Conservation (phyloP, 2,113 vertebrate genomes). For the Lophochroa leadbeateri region DNA sequence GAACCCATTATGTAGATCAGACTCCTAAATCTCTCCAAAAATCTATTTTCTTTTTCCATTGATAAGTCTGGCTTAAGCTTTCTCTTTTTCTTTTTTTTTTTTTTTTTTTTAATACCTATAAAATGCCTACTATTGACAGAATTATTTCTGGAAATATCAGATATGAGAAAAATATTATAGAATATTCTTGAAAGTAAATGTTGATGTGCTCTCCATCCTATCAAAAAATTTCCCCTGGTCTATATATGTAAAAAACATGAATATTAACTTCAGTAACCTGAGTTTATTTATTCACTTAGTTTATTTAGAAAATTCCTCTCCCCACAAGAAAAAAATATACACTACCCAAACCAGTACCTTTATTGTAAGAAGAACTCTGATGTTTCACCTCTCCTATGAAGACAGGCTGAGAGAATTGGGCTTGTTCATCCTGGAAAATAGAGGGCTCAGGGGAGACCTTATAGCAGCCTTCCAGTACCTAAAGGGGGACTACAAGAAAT, state of each 20-base stretch:
- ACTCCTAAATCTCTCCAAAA: neutral
- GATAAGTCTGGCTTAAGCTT: neutral
- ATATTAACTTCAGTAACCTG: neutral
- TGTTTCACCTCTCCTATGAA: neutral
- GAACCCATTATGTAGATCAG: neutral
- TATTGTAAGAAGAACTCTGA: neutral
- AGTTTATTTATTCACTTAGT: neutral
- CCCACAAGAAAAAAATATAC: neutral
- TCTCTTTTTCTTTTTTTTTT: neutral
- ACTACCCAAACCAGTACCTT: neutral
- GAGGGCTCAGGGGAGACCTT: neutral
- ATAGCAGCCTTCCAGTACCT: neutral
- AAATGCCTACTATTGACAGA: neutral
- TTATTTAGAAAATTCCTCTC: neutral
- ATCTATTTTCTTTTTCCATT: neutral
- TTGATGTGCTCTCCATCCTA: neutral
- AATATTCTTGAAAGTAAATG: neutral
- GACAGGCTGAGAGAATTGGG: neutral
- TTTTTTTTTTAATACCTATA: neutral
- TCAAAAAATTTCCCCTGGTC: neutral
- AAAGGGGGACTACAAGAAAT: neutral
- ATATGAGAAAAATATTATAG: neutral
- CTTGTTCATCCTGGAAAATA: neutral
- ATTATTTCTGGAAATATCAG: neutral
- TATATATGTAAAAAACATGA: neutral